These are phyloP conservation scores for Moxostoma hubbsi DNA, from an alignment of 2,797 vertebrate genomes.

Conservation along the genomic window DNA sequence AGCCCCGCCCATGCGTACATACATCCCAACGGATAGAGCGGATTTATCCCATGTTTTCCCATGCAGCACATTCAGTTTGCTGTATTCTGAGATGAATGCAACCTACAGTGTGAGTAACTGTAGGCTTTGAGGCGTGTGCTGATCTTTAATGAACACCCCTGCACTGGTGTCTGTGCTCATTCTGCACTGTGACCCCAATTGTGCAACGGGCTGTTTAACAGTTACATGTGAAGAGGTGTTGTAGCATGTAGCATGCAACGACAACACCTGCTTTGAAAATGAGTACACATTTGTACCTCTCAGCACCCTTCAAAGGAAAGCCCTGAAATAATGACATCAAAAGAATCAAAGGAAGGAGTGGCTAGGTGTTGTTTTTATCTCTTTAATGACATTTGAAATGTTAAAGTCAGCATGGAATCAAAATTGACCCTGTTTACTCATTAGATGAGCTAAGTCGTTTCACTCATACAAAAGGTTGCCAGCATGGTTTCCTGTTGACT, in stretches of 20 bases:
- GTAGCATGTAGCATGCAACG: conserved; percentile 61
- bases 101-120: conserved; percentile 40
- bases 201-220: not conserved
- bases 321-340: not conserved
- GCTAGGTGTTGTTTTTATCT: no score
- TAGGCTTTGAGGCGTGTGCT: conserved; percentile 36
- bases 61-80: conserved; percentile 50
- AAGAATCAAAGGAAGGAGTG: not conserved
- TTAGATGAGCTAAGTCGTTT: no score
- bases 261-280: conserved; percentile 42
- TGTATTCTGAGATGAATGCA: conserved; percentile 53
- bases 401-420: no score
- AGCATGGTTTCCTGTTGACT: no score
- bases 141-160: conserved; percentile 61
- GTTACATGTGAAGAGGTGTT: conserved; percentile 38
- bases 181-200: conserved; percentile 43
- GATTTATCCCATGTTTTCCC: conserved; percentile 64
- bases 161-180: conserved; percentile 30
- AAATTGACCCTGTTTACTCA: no score
- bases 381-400: no score
- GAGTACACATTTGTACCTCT: conserved; percentile 59
- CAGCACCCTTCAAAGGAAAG: conserved; percentile 45
- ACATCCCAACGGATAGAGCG: conserved; percentile 48
- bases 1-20: conserved; percentile 39
- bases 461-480: no score